Evolutionary conservation across 2,888 invertebrate species (phyloP).

Genomic region (Drosophila picticornis): DNA sequence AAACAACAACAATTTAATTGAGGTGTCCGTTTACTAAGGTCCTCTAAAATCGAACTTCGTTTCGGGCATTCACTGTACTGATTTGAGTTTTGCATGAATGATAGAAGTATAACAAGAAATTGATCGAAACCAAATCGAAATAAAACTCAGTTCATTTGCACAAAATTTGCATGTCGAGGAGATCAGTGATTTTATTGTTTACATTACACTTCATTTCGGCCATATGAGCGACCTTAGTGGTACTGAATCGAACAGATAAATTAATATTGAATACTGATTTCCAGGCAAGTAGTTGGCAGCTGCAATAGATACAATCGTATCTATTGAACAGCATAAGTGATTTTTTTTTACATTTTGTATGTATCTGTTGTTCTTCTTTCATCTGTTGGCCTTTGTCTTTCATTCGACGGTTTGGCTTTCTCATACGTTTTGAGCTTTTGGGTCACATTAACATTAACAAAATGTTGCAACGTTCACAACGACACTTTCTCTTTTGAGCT

Average conservation of each 20-base stretch:
- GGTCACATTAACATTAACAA: conserved; percentile 65
- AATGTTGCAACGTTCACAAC: conserved; percentile 56
- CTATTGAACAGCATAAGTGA: conserved; percentile 18
- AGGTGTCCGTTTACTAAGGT: neutral
- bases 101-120: neutral
- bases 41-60: neutral
- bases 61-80: neutral
- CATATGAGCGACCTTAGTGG: conserved; percentile 26
- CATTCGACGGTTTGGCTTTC: conserved; percentile 42
- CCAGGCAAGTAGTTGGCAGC: conserved; percentile 21
- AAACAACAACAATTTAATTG: neutral
- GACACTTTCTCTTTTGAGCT: conserved; percentile 72
- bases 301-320: conserved; percentile 54
- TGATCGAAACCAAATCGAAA: neutral
- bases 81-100: neutral
- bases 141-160: neutral
- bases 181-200: conserved; percentile 5
- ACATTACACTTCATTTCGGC: conserved; percentile 11
- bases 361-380: conserved; percentile 31
- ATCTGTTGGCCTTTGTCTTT: conserved; percentile 35
- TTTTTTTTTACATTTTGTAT: conserved; percentile 7
- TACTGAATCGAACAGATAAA: conserved; percentile 29
- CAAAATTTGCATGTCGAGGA: conserved; percentile 5
- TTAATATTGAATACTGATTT: conserved; percentile 41
- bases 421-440: conserved; percentile 47